These are phyloP conservation scores for Cisticola juncidis DNA, from an alignment of 2,113 vertebrate genomes.

Conservation along the genomic window DNA sequence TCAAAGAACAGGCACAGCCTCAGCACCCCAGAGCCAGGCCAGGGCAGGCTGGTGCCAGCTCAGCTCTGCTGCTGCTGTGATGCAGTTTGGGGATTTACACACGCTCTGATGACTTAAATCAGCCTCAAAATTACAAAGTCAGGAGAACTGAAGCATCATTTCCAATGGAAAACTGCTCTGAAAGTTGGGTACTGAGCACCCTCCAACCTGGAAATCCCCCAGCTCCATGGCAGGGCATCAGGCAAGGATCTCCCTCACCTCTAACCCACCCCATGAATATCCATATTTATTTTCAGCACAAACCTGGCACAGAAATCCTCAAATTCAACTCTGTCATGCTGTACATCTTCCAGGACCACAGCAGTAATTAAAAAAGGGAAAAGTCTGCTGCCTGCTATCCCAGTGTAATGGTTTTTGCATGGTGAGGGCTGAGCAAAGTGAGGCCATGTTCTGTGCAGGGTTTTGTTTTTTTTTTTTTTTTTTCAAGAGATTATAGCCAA, in stretches of 20 bases:
- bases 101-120: not conserved
- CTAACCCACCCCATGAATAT: not conserved
- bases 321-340: not conserved
- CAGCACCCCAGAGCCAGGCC: not conserved
- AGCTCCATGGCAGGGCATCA: not conserved
- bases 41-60: not conserved
- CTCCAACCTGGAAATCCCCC: not conserved
- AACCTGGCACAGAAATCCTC: not conserved
- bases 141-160: not conserved
- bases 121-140: not conserved
- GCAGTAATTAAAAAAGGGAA: not conserved
- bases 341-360: not conserved
- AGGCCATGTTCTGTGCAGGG: not conserved
- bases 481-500: slow-evolving; percentile 20
- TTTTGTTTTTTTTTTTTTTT: slow-evolving; percentile 27
- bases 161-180: not conserved
- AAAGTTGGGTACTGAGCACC: not conserved
- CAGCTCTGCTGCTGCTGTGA: not conserved
- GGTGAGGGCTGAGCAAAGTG: not conserved
- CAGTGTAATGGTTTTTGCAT: not conserved
- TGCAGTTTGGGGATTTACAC: not conserved
- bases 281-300: not conserved
- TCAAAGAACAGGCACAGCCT: accelerated
- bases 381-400: slow-evolving; percentile 6
- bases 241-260: not conserved